Evolutionary conservation across 2,797 vertebrate species (phyloP), one percentile per base, ranked within the genome.

Genomic region (Trichosurus vulpecula): DNA sequence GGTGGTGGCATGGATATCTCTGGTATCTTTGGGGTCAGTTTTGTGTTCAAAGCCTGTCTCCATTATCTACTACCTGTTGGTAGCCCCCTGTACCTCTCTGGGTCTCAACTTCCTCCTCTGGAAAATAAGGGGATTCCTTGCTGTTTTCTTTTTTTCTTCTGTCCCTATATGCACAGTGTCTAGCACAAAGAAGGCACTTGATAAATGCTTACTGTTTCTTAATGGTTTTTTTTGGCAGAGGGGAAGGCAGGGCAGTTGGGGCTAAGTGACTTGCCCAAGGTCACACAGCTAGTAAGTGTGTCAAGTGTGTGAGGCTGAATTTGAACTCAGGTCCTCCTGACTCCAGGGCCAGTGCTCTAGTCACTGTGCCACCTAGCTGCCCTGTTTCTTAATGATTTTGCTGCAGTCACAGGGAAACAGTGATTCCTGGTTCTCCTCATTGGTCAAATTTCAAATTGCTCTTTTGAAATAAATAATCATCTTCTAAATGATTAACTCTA

Each of bases 401-500:
- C 10, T 27, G 74, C 0, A 4, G 4, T 1, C 4, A 6, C 30
- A 6, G 92, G 94, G 0, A 16, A n/a, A 0, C 3, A 0, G 8
- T 0, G 35, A 35, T 0, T 29, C 25, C 41, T 9, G 0, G 0
- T 3, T 12, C 54, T 66, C 29, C 47, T 19, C 9, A 27, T 57
- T 52, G 8, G 35, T 51, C 52, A 3, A 41, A 30, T 35, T 14
- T 0, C 1, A 5, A 35, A 22, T 8, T 3, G 47, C 54, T 14
- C 0, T 81, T 90, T 90, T 66, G 52, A 11, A 35, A 27, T 4
- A 6, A 0, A 0, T 14, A 1, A 0, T n/a, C 0, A 4, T 66
- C 57, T 52, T 29, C 35, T 47, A 13, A 0, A 5, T 0, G 3
- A 9, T 6, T 90, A 14, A 0, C 0, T 0, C 1, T 0, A 74